A percentile compares a stretch with the other conserved stretches of the same genome.
Conservation (phyloP, 2,888 invertebrate species). For the Embidobia sp. region DNA sequence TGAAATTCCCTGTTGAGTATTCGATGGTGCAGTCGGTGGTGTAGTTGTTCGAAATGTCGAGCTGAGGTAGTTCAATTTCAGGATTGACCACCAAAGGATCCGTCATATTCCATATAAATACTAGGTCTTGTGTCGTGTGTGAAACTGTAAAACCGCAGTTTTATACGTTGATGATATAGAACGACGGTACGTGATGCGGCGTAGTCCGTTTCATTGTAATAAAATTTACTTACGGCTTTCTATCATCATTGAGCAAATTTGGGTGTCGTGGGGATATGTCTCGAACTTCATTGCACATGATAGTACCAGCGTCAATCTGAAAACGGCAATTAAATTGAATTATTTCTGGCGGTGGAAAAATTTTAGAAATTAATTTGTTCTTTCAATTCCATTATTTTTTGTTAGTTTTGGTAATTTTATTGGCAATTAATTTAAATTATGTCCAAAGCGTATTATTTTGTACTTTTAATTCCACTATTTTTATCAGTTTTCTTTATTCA, state of each 20-base stretch:
- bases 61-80: constrained; percentile 93
- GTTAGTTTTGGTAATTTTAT: no score
- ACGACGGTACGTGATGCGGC: not conserved
- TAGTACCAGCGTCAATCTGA: constrained; percentile 91
- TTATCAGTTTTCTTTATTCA: no score
- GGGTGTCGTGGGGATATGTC: constrained; percentile 96
- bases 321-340: no score
- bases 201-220: not conserved
- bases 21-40: constrained; percentile 94
- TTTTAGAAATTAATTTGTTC: no score
- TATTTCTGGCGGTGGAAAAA: no score
- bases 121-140: constrained; percentile 93
- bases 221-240: constrained; percentile 90
- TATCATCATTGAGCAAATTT: constrained; percentile 96
- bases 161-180: constrained; percentile 4
- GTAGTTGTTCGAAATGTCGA: constrained; percentile 93
- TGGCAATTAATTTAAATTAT: no score
- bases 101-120: constrained; percentile 94
- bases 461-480: no score
- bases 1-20: constrained; percentile 95
- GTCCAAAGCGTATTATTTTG: no score
- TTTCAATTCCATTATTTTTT: no score
- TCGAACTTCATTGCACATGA: constrained; percentile 98
- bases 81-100: constrained; percentile 94
- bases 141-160: constrained; percentile 85